Evolutionary conservation across 64 coral and sea anemone species (phyloP), one percentile per base, ranked within the genome.

Genomic region (Orbicella faveolata): DNA sequence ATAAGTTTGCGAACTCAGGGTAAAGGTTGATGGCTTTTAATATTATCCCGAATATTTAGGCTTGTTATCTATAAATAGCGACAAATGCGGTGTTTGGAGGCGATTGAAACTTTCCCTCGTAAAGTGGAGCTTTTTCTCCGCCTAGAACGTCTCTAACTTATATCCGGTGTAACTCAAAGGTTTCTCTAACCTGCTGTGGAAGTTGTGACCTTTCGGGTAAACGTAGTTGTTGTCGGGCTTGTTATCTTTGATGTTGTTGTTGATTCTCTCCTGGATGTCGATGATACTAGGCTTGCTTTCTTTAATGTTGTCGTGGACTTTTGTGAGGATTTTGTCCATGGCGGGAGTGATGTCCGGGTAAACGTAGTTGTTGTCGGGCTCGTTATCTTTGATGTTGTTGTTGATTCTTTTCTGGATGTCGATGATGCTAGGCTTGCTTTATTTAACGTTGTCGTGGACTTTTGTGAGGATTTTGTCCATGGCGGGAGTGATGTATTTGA

Each of bases 381-480:
- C 54, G 63, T 57, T 39, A 76, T 30, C 57, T 76, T 84, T 44
- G 30, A 30, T 30, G 30, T 68, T 21, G 23, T 77, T n/a, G 74
- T 34, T 33, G 44, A 19, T 72, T 9, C 25, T 36, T 79, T 55
- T 84, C 79, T 83, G 26, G 89, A 35, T 51, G 18, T 69, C 23
- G 89, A 81, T 80, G 61, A 39, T 79, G 34, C 73, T 41, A 41
- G 30, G 44, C 77, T 90, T 48, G 78, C 44, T 48, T 48, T 13
- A 12, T 69, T 57, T 59, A 36, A 11, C 61, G 69, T 37, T 83
- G 15, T 18, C 30, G 66, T 61, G 8, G 65, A 75, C 14, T 23
- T 75, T 61, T 66, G 73, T 86, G 36, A 9, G 19, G 16, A 23
- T 86, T n/a, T 33, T 48, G 44, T 48, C 36, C 7, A 20, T 69